phyloP scores from a whole-genome alignment of 2,113 vertebrate genomes.

The Rhegmatorhina hoffmannsi region DNA sequence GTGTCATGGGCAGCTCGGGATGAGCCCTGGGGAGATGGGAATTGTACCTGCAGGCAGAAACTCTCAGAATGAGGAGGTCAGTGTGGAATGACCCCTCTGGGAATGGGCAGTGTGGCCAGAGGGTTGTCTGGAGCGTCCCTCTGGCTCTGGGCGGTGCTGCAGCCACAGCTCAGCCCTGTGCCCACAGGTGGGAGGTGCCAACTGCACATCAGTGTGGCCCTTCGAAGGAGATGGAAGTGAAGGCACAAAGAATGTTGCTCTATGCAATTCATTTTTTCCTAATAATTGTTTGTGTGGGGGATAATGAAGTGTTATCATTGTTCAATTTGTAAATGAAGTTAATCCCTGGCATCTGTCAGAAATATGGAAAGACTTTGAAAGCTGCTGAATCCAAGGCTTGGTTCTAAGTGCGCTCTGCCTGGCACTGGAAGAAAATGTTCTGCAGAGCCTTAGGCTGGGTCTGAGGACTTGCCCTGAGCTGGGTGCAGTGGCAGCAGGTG shows the following conservation, averaged over 20 bases:
- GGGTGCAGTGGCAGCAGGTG: fast-evolving
- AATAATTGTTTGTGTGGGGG: slow-evolving; percentile 47
- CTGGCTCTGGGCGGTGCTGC: neutral
- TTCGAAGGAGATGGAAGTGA: slow-evolving; percentile 36
- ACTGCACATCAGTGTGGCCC: neutral
- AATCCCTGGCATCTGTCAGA: slow-evolving; percentile 27
- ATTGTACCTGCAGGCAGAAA: neutral
- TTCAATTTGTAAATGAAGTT: slow-evolving; percentile 21
- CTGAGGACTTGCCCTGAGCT: fast-evolving
- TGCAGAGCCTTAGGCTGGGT: neutral
- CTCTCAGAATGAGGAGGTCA: neutral
- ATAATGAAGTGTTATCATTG: slow-evolving; percentile 54
- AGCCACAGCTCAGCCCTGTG: neutral
- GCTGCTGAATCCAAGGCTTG: neutral
- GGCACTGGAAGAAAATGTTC: neutral
- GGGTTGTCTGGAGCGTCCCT: neutral
- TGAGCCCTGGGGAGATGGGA: neutral
- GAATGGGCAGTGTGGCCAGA: neutral
- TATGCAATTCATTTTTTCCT: slow-evolving; percentile 16
- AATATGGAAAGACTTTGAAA: slow-evolving; percentile 20
- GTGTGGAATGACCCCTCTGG: neutral
- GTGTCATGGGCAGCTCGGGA: neutral
- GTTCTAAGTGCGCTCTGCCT: neutral
- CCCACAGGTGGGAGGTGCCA: neutral
- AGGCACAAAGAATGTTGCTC: neutral